Percentiles rank a stretch among this genome's conserved stretches.
phyloP scores from a whole-genome alignment of 2,113 vertebrate genomes.

The Boulengeromyrus knoepffleri region DNA sequence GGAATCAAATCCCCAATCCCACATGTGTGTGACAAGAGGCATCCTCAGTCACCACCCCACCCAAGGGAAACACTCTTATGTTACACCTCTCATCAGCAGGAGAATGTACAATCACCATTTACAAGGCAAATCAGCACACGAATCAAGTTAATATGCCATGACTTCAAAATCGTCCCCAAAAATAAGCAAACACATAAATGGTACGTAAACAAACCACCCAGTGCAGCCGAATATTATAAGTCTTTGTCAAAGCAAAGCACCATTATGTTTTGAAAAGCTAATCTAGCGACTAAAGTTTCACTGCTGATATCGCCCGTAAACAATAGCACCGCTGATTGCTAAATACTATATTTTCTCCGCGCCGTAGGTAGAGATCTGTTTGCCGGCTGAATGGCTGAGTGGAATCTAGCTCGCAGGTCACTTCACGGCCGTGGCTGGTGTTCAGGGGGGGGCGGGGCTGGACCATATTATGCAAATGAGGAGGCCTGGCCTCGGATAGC shows the following conservation, averaged over 20 bases:
- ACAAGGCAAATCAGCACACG: background rate
- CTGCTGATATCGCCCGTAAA: background rate
- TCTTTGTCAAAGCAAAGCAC: background rate
- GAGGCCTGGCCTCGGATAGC: background rate
- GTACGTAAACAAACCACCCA: background rate
- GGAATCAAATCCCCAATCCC: background rate
- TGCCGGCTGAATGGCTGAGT: background rate
- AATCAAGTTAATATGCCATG: background rate
- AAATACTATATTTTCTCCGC: background rate
- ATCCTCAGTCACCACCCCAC: background rate
- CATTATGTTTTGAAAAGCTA: background rate
- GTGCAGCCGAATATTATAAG: background rate
- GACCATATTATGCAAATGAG: background rate
- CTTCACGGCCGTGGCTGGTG: background rate
- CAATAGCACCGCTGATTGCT: background rate
- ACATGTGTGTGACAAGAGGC: background rate
- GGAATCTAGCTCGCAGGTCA: background rate
- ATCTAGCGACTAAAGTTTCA: slow-evolving; percentile 9
- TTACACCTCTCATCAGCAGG: background rate
- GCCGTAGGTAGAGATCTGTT: background rate
- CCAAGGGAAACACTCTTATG: background rate
- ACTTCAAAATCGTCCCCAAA: background rate
- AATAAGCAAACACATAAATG: background rate
- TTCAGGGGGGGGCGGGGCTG: background rate
- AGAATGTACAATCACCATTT: background rate